Evolutionary conservation across 2,888 invertebrate genomes (phyloP).

Genomic region (Cephus pygmeus): DNA sequence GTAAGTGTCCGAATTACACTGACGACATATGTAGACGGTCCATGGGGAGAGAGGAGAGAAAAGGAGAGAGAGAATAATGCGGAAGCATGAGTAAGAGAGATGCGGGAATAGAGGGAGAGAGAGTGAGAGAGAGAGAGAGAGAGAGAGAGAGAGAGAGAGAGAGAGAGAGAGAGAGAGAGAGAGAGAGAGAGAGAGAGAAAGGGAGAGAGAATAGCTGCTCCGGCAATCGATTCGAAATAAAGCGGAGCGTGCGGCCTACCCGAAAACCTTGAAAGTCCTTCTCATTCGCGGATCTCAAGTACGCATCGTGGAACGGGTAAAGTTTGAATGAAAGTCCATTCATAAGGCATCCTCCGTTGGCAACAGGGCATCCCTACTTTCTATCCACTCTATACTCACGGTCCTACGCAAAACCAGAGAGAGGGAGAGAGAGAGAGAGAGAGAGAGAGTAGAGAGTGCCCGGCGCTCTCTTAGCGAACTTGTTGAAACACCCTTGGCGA

Average conservation of each 20-base stretch:
- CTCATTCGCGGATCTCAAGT: background rate
- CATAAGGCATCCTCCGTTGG: conserved; percentile 18
- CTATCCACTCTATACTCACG: background rate
- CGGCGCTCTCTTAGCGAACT: conserved; percentile 21
- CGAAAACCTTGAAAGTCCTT: conserved; percentile 15
- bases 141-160: too few species aligned
- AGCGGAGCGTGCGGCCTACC: conserved; percentile 26
- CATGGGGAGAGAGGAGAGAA: background rate
- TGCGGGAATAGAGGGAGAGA: too few species aligned
- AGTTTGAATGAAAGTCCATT: conserved; percentile 36
- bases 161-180: background rate
- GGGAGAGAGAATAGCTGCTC: background rate
- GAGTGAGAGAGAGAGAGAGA: too few species aligned
- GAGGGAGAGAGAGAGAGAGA: too few species aligned
- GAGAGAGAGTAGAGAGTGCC: background rate
- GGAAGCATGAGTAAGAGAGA: too few species aligned
- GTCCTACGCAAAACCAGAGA: conserved; percentile 11
- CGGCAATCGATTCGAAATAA: conserved; percentile 43
- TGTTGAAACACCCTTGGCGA: conserved; percentile 21
- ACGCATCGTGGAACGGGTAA: conserved; percentile 2
- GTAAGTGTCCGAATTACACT: background rate
- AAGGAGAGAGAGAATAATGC: background rate
- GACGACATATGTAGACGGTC: background rate
- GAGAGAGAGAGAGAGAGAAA: too few species aligned
- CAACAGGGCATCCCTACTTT: background rate